A percentile compares a stretch with the other conserved stretches of the same genome.
Conservation (phyloP, 1,140 invertebrate genomes). For the Diorhabda elongata region DNA sequence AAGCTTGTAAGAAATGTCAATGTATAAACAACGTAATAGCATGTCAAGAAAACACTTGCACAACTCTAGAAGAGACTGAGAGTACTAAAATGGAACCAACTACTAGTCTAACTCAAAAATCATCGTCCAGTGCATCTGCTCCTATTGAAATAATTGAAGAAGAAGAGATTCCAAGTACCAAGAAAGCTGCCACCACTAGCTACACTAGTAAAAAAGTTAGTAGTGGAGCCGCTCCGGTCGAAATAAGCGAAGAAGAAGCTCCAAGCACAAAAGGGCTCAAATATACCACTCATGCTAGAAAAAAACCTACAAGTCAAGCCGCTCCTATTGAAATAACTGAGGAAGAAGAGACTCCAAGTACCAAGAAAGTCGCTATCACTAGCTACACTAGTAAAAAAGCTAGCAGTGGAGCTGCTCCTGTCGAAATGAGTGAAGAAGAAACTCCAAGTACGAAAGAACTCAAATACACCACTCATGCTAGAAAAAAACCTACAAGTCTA, state of each 20-base stretch:
- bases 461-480: slow-evolving; percentile 24
- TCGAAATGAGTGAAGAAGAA: slow-evolving; percentile 57
- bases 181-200: neutral
- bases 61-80: slow-evolving; percentile 7
- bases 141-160: neutral
- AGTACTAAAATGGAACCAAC: slow-evolving; percentile 19
- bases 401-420: slow-evolving; percentile 58
- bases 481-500: slow-evolving; percentile 33
- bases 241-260: neutral
- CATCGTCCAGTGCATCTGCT: slow-evolving; percentile 16
- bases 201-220: neutral
- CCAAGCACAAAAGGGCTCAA: neutral
- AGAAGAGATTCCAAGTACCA: neutral
- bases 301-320: neutral
- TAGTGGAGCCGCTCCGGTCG: neutral
- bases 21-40: slow-evolving; percentile 70
- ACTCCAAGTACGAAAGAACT: slow-evolving; percentile 46
- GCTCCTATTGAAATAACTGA: neutral
- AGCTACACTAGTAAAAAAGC: neutral
- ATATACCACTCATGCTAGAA: neutral
- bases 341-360: neutral
- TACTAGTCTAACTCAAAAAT: slow-evolving; percentile 32
- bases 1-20: slow-evolving; percentile 66
- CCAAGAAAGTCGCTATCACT: neutral
- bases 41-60: slow-evolving; percentile 56